Evolutionary conservation across 2,797 vertebrate genomes (phyloP).

Genomic region (Orestias chungarensis): DNA sequence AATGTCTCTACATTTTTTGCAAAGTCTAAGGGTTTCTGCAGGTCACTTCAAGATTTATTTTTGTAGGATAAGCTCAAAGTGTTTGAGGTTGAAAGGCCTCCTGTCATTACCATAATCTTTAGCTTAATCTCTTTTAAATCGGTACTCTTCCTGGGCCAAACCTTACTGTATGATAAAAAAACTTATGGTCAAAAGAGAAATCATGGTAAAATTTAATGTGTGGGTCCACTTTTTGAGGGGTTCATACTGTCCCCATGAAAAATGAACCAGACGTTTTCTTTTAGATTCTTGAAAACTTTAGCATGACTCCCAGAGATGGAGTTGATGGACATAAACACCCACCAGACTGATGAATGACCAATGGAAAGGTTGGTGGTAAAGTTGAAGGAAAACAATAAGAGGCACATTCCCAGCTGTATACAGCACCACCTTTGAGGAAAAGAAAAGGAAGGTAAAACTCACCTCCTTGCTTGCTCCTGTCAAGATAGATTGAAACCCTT

Average conservation of each 20-base stretch:
- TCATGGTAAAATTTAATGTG: neutral
- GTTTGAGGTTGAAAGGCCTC: neutral
- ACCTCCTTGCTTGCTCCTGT: constrained; percentile 95
- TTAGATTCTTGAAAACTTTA: neutral
- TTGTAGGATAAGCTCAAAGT: neutral
- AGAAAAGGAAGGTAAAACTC: constrained; percentile 78
- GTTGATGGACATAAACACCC: constrained; percentile 19
- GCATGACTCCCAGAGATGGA: constrained; percentile 13
- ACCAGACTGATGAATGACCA: constrained; percentile 29
- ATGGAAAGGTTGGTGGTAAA: neutral
- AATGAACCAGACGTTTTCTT: neutral
- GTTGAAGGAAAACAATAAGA: constrained; percentile 12
- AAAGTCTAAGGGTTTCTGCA: neutral
- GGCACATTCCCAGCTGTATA: constrained; percentile 22
- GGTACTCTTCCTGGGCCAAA: neutral
- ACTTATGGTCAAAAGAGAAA: neutral
- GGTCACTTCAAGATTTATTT: neutral
- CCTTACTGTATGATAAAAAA: neutral
- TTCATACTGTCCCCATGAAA: neutral
- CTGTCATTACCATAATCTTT: neutral
- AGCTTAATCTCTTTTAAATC: neutral
- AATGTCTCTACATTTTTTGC: neutral
- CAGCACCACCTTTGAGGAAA: constrained; percentile 32
- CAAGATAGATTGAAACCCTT: constrained; percentile 94
- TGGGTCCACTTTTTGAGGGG: neutral